phyloP scores from a whole-genome alignment of 1,140 invertebrate genomes.

The Trichoplusia ni region DNA sequence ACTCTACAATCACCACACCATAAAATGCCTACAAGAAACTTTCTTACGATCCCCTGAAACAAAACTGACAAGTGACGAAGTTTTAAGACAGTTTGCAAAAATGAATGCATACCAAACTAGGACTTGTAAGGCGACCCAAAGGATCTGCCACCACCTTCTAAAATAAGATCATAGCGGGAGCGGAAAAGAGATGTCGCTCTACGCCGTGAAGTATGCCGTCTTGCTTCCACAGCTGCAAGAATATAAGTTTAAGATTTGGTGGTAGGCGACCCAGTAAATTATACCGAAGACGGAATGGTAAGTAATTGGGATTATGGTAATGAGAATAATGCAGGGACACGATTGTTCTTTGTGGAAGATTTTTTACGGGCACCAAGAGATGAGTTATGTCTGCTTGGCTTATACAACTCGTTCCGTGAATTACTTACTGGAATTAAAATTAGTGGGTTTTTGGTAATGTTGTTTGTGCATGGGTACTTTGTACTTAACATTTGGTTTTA shows the following conservation, averaged over 20 bases:
- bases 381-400: constrained; percentile 10
- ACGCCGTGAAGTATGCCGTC: too few relatives aligned
- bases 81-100: constrained; percentile 11
- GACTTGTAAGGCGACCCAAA: constrained; percentile 11
- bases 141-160: too few relatives aligned
- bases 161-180: too few relatives aligned
- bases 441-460: constrained; percentile 8
- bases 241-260: too few relatives aligned
- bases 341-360: constrained; percentile 9
- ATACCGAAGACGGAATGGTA: constrained; percentile 7
- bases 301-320: constrained; percentile 31
- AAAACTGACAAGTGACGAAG: neutral
- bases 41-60: neutral
- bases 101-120: constrained; percentile 19
- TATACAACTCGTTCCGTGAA: constrained; percentile 17
- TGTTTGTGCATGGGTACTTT: too few relatives aligned
- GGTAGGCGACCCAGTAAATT: constrained; percentile 2
- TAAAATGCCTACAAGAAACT: constrained; percentile 1
- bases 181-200: too few relatives aligned
- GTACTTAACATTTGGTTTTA: too few relatives aligned
- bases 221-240: too few relatives aligned
- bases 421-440: constrained; percentile 28
- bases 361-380: constrained; percentile 11
- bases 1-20: neutral
- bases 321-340: constrained; percentile 16